phyloP scores from a whole-genome alignment of 2,797 vertebrate genomes.

The Sebastes hubbsi region DNA sequence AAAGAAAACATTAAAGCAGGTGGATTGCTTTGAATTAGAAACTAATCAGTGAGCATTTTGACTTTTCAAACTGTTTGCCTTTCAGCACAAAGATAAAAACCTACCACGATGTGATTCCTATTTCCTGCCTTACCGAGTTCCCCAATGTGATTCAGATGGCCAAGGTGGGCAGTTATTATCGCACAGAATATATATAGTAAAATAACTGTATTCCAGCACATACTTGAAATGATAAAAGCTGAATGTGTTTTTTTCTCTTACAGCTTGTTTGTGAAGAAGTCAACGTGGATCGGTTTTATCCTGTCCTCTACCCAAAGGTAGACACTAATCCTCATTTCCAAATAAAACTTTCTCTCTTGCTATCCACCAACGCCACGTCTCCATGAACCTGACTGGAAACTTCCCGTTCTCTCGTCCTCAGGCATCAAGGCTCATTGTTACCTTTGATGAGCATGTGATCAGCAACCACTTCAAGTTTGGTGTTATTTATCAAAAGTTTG shows the following conservation, averaged over 20 bases:
- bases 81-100: constrained; percentile 92
- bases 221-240: background rate
- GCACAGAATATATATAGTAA: background rate
- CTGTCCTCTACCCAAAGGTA: constrained; percentile 98
- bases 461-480: constrained; percentile 99
- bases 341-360: background rate
- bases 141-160: constrained; percentile 98
- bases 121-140: constrained; percentile 98
- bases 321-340: background rate
- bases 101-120: constrained; percentile 95
- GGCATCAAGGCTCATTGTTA: constrained; percentile 94
- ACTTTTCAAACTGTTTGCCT: constrained; percentile 45
- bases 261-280: constrained; percentile 96
- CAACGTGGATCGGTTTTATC: constrained; percentile 97
- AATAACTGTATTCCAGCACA: background rate
- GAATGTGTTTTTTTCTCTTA: constrained; percentile 13
- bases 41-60: background rate
- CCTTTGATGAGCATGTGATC: constrained; percentile 97
- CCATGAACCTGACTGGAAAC: background rate
- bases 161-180: constrained; percentile 83
- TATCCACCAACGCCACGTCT: background rate
- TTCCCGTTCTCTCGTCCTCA: constrained; percentile 52
- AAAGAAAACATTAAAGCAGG: constrained; percentile 6
- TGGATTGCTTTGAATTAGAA: constrained; percentile 16
- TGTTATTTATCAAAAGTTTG: constrained; percentile 96